phyloP scores from a whole-genome alignment of 92 coral and sea anemone genomes.

The Chrysogorgia sp. region DNA sequence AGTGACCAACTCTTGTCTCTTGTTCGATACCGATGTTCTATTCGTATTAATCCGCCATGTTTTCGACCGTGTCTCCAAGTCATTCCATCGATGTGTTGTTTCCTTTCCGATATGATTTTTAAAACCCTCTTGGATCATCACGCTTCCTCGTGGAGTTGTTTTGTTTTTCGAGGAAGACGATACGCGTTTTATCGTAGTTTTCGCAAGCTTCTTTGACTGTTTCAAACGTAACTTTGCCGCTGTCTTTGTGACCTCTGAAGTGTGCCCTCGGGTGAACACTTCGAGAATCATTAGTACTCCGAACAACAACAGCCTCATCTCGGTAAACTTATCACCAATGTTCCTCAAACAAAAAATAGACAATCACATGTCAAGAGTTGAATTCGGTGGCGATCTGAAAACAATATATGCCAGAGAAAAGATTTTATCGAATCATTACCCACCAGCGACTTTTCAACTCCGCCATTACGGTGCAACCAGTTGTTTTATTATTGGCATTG shows the following conservation, averaged over 20 bases:
- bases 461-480: slow-evolving; percentile 14
- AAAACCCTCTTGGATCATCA: not conserved
- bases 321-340: not conserved
- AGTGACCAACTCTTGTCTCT: slow-evolving; percentile 25
- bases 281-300: not conserved
- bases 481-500: not conserved
- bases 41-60: not conserved
- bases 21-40: not conserved
- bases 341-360: no score
- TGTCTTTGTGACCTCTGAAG: slow-evolving; percentile 5
- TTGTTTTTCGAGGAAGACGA: not conserved
- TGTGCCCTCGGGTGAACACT: not conserved
- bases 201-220: not conserved
- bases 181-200: not conserved
- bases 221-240: not conserved
- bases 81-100: not conserved
- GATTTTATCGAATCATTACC: not conserved
- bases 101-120: not conserved
- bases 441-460: not conserved
- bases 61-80: not conserved
- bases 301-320: slow-evolving; percentile 1
- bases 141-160: not conserved
- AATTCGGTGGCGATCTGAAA: not conserved
- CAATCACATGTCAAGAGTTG: not conserved
- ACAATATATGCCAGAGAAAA: not conserved